Base-by-base conservation (phyloP, 2,888 invertebrate species). In the Trisateles emortualis region DNA sequence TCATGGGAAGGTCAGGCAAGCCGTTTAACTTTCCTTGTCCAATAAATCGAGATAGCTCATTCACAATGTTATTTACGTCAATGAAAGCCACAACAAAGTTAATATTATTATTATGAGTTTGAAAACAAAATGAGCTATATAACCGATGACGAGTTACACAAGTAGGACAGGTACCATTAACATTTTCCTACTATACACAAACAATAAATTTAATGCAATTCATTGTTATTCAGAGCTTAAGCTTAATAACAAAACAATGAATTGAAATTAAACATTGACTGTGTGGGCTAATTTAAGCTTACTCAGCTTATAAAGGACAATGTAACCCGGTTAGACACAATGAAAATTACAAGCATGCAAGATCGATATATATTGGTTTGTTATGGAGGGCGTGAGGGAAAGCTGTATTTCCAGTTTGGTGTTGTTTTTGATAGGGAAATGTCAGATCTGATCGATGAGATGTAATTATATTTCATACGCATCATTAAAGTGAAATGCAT, bases 181-280 rank as follows among this genome's bases (percentile, higher is more conserved):
- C 14, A 16, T 35, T 35, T 35, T 35, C 35, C 9, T 29, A 33
- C 4, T 35, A 19, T 6, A 14, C 48, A 52, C 48, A 52, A 52
- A 58, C 11, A 44, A 30, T 24, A 26, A 29, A 58, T 39, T 52
- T 17, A n/a, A 51, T 38, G n/a, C 30, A 58, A 6, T 43, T 16
- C 39, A 19, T 52, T 43, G 33, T 53, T 14, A 10, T 42, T 22
- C 6, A 24, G 53, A 53, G 33, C 30, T 38, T 40, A 14, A 45
- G 43, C 40, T 51, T 49, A 30, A 44, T 36, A 53, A 54, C n/a
- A 67, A 51, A 53, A 44, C 19, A 43, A 45, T 51, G 53, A 42
- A 30, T 39, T 55, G 8, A 39, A 51, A 43, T 48, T 22, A 49
- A 38, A 36, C 42, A 41, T 44, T 38, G n/a, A n/a, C n/a, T n/a